Conservation (phyloP, 53 echinoderm and acorn worm species). For the Echinarachnius parma region DNA sequence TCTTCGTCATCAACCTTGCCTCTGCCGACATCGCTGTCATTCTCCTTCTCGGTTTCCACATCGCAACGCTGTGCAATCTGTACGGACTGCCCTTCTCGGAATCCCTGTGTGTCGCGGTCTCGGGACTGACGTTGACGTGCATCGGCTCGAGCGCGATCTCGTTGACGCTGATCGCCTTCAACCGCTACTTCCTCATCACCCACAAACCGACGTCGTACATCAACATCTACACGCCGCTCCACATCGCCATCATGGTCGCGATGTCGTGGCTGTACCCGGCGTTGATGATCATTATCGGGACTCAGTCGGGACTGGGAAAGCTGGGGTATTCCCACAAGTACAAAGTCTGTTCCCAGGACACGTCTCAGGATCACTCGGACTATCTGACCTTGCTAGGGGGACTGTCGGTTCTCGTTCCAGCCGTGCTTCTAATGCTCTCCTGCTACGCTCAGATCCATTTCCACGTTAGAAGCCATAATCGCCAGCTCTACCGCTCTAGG, state of each 20-base stretch:
- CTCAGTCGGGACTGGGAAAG: conserved; percentile 48
- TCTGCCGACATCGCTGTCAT: conserved; percentile 48
- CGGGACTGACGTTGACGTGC: conserved; percentile 35
- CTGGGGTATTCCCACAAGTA: conserved; percentile 57
- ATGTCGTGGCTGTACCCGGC: conserved; percentile 48
- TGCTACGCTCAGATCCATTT: conserved; percentile 59
- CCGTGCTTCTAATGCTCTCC: conserved; percentile 44
- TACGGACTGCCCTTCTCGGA: conserved; percentile 55
- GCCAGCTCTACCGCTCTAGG: conserved; percentile 31
- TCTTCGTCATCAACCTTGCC: conserved; percentile 64
- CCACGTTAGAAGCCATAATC: conserved; percentile 53
- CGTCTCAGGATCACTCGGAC: conserved; percentile 35
- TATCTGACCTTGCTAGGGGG: conserved; percentile 48
- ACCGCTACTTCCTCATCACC: conserved; percentile 59
- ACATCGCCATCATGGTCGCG: conserved; percentile 49
- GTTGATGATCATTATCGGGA: conserved; percentile 28
- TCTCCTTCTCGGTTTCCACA: conserved; percentile 20
- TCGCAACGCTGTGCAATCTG: conserved; percentile 36
- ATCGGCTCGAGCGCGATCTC: conserved; percentile 56
- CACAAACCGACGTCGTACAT: conserved; percentile 34
- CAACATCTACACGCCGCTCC: conserved; percentile 46
- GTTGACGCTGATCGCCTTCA: conserved; percentile 57
- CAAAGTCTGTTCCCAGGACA: conserved; percentile 61
- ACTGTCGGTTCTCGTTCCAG: conserved; percentile 30
- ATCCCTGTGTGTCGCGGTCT: conserved; percentile 33